Evolutionary conservation across 2,113 vertebrate species (phyloP).

Genomic region (Bubo blakistoni): DNA sequence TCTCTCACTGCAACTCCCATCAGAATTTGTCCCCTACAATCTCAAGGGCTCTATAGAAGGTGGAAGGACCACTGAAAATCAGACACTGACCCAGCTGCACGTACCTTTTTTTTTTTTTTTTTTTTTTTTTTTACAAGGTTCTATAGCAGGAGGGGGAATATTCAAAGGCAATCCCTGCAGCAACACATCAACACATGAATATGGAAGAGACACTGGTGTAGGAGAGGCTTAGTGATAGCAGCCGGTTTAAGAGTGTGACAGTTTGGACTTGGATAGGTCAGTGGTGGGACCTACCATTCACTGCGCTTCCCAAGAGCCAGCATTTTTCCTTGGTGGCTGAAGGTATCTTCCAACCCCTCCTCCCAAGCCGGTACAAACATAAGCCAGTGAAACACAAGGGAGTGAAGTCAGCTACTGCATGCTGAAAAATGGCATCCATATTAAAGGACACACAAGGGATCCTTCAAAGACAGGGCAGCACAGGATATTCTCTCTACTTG

Average conservation of each 20-base stretch:
- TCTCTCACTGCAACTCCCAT: neutral
- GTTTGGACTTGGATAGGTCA: fast-evolving
- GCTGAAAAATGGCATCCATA: neutral
- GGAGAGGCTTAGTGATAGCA: neutral
- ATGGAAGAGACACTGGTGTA: too few species aligned
- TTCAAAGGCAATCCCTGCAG: neutral
- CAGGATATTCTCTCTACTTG: neutral
- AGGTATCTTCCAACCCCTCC: neutral
- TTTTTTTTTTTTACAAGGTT: neutral
- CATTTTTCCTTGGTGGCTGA: fast-evolving
- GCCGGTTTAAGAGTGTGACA: neutral
- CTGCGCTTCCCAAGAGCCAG: neutral
- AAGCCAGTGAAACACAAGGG: neutral
- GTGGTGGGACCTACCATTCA: neutral
- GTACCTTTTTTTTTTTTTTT: too few species aligned
- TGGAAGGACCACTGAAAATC: neutral
- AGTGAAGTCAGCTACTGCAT: neutral
- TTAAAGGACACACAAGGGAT: neutral
- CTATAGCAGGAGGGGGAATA: neutral
- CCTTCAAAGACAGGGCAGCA: neutral
- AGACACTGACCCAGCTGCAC: neutral
- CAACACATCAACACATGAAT: neutral
- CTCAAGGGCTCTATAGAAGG: neutral
- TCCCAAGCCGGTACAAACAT: neutral
- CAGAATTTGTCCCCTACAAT: neutral